Base-by-base conservation (phyloP, 2,888 invertebrate genomes). In the Leucophora obtusa region DNA sequence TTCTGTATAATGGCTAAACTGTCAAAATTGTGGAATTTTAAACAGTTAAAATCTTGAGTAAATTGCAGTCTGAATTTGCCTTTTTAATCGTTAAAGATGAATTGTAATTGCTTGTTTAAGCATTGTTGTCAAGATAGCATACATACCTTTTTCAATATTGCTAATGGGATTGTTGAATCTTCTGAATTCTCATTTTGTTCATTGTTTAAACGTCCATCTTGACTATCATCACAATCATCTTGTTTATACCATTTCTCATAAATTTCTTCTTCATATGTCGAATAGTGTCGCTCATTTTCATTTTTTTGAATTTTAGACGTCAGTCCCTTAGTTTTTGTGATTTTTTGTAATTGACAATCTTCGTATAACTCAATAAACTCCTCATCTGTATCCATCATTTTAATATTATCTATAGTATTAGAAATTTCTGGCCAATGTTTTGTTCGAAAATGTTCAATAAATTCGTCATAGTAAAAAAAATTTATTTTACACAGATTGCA, bases 401-500 rank as follows among this genome's bases (percentile, higher is more conserved):
- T 38, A 11, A 9, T 56, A 17, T 33, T 43, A 17, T 1, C 9
- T 6, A 43, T 14, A n/a, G 51, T 14, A 11, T n/a, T 14, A 28
- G 43, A 62, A 24, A 68, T 43, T 38, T 71, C 58, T 17, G 56
- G 17, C 79, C 68, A 77, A 54, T 77, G 76, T 54, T 14, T 15
- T 5, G 6, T 10, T 65, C 85, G 84, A 51, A 88, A 84, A 70
- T 87, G 87, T 24, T 85, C 70, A 56, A 87, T 74, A 71, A 88
- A 87, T 33, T 87, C 87, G 3, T 79, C 80, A 58, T 86, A 87
- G 4, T 85, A 83, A 53, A 88, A 87, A 33, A 85, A 79, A 79
- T 88, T 88, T 78, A 88, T 85, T 38, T 85, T 83, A 68, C 87
- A 87, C 38, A 87, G 82, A 47, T 77, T 83, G 50, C 87, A 87